Base-by-base conservation (phyloP, 2,888 invertebrate genomes). In the Eurois occulta region DNA sequence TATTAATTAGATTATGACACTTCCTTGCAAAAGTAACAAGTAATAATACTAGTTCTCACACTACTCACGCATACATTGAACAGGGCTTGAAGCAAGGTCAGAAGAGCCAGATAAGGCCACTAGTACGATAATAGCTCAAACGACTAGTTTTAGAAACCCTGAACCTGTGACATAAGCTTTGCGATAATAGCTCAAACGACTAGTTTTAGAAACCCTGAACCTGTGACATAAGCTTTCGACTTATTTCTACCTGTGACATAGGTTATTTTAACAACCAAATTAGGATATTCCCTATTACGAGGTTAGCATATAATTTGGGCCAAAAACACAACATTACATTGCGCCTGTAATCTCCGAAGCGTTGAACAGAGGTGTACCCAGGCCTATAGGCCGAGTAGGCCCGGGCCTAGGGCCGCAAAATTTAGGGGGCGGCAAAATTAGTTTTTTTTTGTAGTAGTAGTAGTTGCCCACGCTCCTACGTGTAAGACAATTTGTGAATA, bases 1-100 rank as follows among this genome's bases (percentile, higher is more conserved):
- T 21, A 48, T 52, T 13, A 6, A 68, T 62, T 35, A 62, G 4
- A 52, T 69, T 55, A 41, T 24, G 32, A 24, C 38, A 72, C 41
- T 83, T 83, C 72, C 82, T 74, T 24, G 82, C 74, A 64, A 80
- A 64, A 66, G n/a, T 71, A 60, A 69, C 46, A 24, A 82, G 32
- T 66, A 67, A 82, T 78, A 83, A 60, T 60, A 78, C 32, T 32
- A 78, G 83, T 68, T 68, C 62, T 38, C n/a, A n/a, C 24, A 52
- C 38, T 35, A 65, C 43, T 67, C 48, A 55, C 46, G 70, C 24
- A 52, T 55, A 18, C 28, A 2, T 55, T 13, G 38, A 38, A 55
- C 67, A 79, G 60, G 60, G 69, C 41, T 69, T 35, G 24, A 11
- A 55, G 28, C 76, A 84, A 83, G 83, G 83, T 76, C 75, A 64